phyloP scores from a whole-genome alignment of 2,797 vertebrate genomes.

The Erethizon dorsatum region DNA sequence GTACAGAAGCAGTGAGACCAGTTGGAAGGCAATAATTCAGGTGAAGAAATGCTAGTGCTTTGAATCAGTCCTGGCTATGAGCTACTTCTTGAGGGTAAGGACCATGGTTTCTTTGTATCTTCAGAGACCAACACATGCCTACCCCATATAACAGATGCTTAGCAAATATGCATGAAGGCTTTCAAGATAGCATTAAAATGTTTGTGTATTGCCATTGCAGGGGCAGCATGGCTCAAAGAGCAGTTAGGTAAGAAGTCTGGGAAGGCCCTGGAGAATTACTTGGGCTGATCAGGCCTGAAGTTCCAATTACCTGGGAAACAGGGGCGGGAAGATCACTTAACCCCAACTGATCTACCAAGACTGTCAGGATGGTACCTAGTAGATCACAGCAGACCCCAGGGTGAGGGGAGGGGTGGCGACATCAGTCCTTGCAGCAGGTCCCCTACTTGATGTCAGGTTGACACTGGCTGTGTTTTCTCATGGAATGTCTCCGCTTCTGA shows the following conservation, averaged over 20 bases:
- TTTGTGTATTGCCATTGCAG: background rate
- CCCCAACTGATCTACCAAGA: background rate
- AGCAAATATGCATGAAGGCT: background rate
- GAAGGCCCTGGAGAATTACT: background rate
- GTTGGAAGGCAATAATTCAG: background rate
- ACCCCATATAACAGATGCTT: background rate
- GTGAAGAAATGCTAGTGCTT: background rate
- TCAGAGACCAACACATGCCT: background rate
- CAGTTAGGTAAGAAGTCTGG: background rate
- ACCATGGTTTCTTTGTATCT: background rate
- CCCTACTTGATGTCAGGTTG: too few relatives aligned
- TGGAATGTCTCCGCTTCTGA: background rate
- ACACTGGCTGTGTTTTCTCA: background rate
- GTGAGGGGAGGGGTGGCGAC: background rate
- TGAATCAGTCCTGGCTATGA: background rate
- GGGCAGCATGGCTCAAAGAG: background rate
- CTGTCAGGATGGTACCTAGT: background rate
- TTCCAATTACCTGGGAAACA: background rate
- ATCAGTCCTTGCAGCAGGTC: background rate
- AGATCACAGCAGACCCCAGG: background rate
- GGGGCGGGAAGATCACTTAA: background rate
- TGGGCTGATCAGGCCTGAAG: background rate
- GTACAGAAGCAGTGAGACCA: background rate
- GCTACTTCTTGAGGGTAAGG: background rate
- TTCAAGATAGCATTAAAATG: background rate